Conservation (phyloP, 2,797 vertebrate genomes). For the Paguma larvata region DNA sequence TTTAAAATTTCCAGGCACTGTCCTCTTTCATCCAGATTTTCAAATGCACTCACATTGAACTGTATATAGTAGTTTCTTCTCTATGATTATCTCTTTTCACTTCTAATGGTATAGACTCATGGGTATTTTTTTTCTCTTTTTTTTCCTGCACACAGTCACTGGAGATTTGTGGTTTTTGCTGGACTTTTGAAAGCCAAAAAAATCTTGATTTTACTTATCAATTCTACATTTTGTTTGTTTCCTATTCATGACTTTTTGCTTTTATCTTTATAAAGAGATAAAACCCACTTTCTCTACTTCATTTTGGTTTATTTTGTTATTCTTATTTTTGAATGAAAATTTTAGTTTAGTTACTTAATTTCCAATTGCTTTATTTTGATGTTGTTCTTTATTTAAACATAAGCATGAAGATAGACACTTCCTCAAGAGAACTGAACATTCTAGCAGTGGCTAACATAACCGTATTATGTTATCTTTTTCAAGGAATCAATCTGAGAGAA, state of each 20-base stretch:
- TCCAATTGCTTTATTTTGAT: neutral
- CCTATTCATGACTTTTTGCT: neutral
- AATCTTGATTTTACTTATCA: neutral
- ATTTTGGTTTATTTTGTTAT: slow-evolving; percentile 12
- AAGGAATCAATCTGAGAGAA: neutral
- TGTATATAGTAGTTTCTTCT: neutral
- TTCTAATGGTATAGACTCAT: neutral
- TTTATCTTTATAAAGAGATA: neutral
- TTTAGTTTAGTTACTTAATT: slow-evolving; percentile 31
- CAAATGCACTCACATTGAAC: neutral
- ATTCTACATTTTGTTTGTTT: neutral
- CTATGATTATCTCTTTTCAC: neutral
- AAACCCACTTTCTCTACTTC: neutral
- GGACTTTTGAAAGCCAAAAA: slow-evolving; percentile 9
- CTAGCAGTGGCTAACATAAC: neutral
- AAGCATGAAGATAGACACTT: neutral
- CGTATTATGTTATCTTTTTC: neutral
- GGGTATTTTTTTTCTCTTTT: neutral
- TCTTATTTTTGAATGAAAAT: slow-evolving; percentile 39
- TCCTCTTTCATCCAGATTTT: neutral
- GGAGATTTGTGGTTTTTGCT: neutral
- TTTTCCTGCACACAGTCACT: neutral
- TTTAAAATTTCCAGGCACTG: neutral
- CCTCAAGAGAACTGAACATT: slow-evolving; percentile 15
- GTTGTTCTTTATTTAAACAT: slow-evolving; percentile 24